These are phyloP conservation scores for Punctoribates punctum DNA, from an alignment of 2,888 invertebrate genomes.

Conservation along the genomic window DNA sequence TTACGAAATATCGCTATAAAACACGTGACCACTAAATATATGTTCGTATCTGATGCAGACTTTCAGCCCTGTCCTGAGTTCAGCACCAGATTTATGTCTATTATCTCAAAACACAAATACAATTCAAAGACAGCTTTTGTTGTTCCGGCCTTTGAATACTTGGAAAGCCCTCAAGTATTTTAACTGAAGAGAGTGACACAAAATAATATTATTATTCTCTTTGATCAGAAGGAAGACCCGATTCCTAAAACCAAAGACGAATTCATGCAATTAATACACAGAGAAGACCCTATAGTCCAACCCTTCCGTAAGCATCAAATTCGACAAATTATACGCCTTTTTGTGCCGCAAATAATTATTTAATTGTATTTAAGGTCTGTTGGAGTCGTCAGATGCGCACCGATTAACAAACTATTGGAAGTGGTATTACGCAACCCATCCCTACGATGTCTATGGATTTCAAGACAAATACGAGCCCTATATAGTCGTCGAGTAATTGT, in stretches of 20 bases:
- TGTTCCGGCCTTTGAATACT: constrained; percentile 49
- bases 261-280: constrained; percentile 48
- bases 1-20: constrained; percentile 48
- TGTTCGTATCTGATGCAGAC: constrained; percentile 48
- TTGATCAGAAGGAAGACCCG: constrained; percentile 46
- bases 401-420: constrained; percentile 49
- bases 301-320: constrained; percentile 47
- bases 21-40: constrained; percentile 47
- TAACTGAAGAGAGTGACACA: background rate
- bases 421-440: constrained; percentile 48
- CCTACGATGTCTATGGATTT: constrained; percentile 46
- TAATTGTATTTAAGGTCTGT: constrained; percentile 43
- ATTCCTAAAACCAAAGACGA: constrained; percentile 49
- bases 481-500: constrained; percentile 47
- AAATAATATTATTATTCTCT: constrained; percentile 3
- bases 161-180: constrained; percentile 48
- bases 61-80: constrained; percentile 49
- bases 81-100: constrained; percentile 45
- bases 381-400: constrained; percentile 49
- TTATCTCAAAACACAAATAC: constrained; percentile 17
- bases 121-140: constrained; percentile 47
- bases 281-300: constrained; percentile 48
- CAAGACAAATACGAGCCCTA: constrained; percentile 50
- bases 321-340: constrained; percentile 14
- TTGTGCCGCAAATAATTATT: background rate